Percentiles rank a stretch among this genome's conserved stretches.
These are phyloP conservation scores for Erpornis zantholeuca DNA, from an alignment of 2,113 vertebrate genomes.

Conservation along the genomic window DNA sequence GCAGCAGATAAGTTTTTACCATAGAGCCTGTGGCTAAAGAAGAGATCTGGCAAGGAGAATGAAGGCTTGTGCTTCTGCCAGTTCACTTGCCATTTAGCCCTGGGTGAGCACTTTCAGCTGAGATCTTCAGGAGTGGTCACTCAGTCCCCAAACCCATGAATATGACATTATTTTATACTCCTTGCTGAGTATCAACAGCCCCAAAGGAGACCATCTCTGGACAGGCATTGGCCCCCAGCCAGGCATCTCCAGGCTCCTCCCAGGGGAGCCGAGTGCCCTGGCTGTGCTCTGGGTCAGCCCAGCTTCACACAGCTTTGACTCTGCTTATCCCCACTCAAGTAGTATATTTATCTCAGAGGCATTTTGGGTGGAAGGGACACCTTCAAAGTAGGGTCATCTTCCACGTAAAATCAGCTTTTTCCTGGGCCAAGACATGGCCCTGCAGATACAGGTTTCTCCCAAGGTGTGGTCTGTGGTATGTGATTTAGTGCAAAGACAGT, in stretches of 20 bases:
- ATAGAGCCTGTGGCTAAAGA: background rate
- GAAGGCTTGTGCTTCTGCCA: background rate
- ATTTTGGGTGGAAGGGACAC: background rate
- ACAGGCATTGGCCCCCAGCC: background rate
- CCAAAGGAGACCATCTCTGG: background rate
- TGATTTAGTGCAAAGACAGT: background rate
- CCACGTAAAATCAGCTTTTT: background rate
- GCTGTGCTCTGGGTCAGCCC: background rate
- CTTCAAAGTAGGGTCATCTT: background rate
- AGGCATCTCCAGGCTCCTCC: background rate
- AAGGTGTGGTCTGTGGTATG: background rate
- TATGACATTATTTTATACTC: background rate
- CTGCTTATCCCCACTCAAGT: background rate
- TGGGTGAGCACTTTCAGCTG: background rate
- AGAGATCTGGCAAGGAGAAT: background rate
- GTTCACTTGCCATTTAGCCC: background rate
- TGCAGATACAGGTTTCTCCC: background rate
- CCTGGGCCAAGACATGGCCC: background rate
- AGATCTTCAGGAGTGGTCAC: background rate
- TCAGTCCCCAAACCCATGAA: background rate
- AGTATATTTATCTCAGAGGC: background rate
- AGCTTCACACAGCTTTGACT: fast-evolving
- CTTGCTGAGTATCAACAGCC: background rate
- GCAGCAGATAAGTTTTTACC: background rate
- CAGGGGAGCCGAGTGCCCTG: background rate